A percentile compares a stretch with the other conserved stretches of the same genome.
Evolutionary conservation across 2,113 vertebrate genomes (phyloP).

Genomic region (Aplodontia rufa): DNA sequence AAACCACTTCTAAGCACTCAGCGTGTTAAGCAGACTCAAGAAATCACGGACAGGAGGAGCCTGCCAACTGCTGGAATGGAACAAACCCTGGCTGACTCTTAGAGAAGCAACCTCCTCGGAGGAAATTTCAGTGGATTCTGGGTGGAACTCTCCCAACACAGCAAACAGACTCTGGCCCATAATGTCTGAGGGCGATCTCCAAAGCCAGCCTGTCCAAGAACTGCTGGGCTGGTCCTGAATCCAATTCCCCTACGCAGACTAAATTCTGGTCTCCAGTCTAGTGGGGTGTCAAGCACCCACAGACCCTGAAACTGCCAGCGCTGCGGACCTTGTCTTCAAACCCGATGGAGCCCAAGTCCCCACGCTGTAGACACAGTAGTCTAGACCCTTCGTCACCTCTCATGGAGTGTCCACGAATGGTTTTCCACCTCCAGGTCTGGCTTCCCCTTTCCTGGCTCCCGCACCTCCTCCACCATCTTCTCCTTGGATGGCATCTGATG

Average conservation of each 20-base stretch:
- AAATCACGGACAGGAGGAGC: rapidly evolving
- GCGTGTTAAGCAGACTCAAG: rapidly evolving
- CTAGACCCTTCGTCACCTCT: background rate
- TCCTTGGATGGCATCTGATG: background rate
- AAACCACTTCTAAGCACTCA: background rate
- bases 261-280: background rate
- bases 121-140: background rate
- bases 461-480: background rate
- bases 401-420: background rate
- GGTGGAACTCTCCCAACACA: background rate
- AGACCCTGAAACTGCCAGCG: background rate
- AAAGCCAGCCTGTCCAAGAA: background rate
- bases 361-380: background rate
- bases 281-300: background rate
- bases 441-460: background rate
- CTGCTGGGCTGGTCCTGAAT: background rate
- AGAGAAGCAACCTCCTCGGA: background rate
- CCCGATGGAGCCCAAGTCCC: background rate
- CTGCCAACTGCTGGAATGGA: background rate
- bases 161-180: background rate
- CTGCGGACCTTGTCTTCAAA: background rate
- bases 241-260: background rate
- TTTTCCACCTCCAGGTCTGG: background rate
- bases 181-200: background rate
- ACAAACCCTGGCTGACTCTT: background rate